Evolutionary conservation across 2,113 vertebrate species (phyloP), one percentile per base, ranked within the genome.

Genomic region (Channa maculata): DNA sequence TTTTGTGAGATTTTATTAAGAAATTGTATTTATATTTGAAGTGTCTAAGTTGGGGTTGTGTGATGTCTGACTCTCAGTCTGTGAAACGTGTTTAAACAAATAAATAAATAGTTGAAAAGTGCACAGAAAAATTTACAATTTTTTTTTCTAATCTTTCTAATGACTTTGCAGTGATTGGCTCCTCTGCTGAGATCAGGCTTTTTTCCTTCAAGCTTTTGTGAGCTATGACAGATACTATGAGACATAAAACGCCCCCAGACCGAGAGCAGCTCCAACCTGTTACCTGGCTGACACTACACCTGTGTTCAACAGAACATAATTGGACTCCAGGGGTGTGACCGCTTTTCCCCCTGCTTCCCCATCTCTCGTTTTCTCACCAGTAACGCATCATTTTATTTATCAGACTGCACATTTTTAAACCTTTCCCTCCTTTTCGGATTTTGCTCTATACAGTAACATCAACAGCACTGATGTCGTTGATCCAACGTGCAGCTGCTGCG

Each of bases 251-350:
- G 60, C 49, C 34, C 33, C 45, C 55, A 33, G 67, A 13, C 36
- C 3, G 43, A 3, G 52, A 46, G 74, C 53, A 58, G 49, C 36
- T 11, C 5, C 14, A 41, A 71, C 63, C 75, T 53, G 61, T 71
- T 63, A 65, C 68, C 77, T 73, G 57, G 14, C 9, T 48, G 57
- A 43, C 55, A 5, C 3, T 85, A 82, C 87, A 88, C 88, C 85
- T 90, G 87, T 67, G 34, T 33, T 62, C 51, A 80, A 79, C 49
- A 62, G 43, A 38, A 77, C 61, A 10, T 66, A 79, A 89, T 86
- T 43, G 74, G 5, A 33, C 48, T 49, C 15, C 74, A 66, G 76
- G 72, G 71, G 76, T 80, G 41, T 13, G 24, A 4, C 44, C 0
- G 24, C 64, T 39, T 51, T 12, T 49, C 8, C 7, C 5, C 41